Conservation (phyloP, 2,888 invertebrate species). For the Eurytoma adleriae region DNA sequence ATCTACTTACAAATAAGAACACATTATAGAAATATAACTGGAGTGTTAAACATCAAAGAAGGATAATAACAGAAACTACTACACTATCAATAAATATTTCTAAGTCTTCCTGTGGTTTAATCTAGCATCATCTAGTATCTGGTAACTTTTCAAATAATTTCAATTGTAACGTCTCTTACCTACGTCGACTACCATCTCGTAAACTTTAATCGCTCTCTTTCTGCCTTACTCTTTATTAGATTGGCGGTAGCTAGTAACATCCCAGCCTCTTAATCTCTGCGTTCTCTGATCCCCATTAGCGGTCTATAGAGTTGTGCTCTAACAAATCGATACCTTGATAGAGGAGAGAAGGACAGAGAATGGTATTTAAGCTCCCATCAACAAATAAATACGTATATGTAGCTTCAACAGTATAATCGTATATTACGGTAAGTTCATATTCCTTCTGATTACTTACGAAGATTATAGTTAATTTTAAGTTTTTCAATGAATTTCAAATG, state of each 20-base stretch:
- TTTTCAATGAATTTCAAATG: no score
- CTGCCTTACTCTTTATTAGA: not conserved
- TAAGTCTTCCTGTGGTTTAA: no score
- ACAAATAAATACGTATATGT: conserved; percentile 13
- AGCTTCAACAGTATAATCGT: not conserved
- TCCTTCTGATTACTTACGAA: not conserved
- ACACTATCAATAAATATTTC: no score
- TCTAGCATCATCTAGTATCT: not conserved
- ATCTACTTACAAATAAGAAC: no score
- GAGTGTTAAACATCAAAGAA: no score
- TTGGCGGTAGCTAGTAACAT: not conserved
- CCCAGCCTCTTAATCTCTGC: conserved; percentile 3
- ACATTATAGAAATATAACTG: no score
- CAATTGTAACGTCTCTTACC: conserved; percentile 40
- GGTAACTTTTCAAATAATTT: conserved; percentile 37
- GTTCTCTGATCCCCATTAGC: conserved; percentile 18
- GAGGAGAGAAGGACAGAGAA: not conserved
- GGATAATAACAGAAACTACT: no score
- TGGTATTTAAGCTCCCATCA: not conserved
- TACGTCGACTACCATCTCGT: not conserved
- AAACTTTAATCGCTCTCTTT: not conserved
- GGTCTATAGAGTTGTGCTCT: conserved; percentile 1
- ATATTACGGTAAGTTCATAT: not conserved
- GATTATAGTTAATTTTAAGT: no score
- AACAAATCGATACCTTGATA: conserved; percentile 10